Conservation (phyloP, 2,888 invertebrate species). For the Sinopyrophorus schimmeli region DNA sequence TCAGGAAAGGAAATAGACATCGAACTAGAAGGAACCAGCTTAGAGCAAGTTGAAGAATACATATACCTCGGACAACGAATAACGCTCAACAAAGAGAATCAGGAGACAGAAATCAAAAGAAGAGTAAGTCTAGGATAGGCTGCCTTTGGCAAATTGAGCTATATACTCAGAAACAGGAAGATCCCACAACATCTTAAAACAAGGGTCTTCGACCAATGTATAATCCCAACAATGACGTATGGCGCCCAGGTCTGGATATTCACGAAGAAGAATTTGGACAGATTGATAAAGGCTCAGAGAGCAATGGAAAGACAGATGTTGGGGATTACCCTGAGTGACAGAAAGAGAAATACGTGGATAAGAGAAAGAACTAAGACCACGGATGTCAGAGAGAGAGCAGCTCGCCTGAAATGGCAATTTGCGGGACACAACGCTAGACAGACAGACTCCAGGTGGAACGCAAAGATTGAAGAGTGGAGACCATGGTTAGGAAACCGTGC, state of each 20-base stretch:
- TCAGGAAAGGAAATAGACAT: neutral
- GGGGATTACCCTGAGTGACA: too few relatives aligned
- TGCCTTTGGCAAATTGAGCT: slow-evolving; percentile 1
- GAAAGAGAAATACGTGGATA: too few relatives aligned
- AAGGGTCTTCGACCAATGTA: neutral
- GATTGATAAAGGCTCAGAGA: slow-evolving; percentile 1
- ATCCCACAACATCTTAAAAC: slow-evolving; percentile 1
- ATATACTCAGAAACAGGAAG: slow-evolving; percentile 3
- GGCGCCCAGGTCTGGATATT: slow-evolving; percentile 7
- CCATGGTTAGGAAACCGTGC: too few relatives aligned
- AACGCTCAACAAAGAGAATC: neutral
- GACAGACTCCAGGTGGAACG: slow-evolving; percentile 5
- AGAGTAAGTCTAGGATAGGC: neutral
- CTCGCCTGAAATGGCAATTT: too few relatives aligned
- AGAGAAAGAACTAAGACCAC: too few relatives aligned
- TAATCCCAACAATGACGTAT: slow-evolving; percentile 3
- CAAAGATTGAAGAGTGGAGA: neutral
- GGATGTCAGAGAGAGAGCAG: slow-evolving; percentile 1
- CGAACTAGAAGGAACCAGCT: neutral
- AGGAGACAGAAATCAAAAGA: neutral
- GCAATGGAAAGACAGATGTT: slow-evolving; percentile 4
- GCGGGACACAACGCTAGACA: slow-evolving; percentile 9
- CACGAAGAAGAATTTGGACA: slow-evolving; percentile 5
- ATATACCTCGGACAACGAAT: too few relatives aligned
- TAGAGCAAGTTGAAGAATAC: neutral